phyloP scores from a whole-genome alignment of 2,113 vertebrate genomes.

The Cyphomyrus plagiostoma region DNA sequence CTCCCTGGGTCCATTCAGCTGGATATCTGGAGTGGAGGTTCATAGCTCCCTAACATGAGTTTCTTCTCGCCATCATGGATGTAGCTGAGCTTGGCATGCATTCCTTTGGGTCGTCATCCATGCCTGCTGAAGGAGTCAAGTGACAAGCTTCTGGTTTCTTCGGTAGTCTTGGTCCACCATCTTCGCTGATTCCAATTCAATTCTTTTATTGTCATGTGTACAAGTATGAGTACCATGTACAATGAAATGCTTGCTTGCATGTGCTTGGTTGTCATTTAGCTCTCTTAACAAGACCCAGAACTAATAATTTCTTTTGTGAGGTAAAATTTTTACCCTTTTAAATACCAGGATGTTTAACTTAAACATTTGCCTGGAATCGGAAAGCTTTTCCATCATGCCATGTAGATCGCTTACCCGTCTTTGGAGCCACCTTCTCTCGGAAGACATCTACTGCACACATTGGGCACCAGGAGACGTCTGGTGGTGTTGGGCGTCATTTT shows the following conservation, averaged over 20 bases:
- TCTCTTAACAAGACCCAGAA: neutral
- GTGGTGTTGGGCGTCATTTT: neutral
- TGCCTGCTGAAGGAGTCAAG: neutral
- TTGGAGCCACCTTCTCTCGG: neutral
- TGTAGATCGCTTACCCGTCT: neutral
- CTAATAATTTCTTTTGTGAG: neutral
- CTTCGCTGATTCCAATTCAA: neutral
- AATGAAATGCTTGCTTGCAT: too few species aligned
- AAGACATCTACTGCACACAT: neutral
- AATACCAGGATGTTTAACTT: neutral
- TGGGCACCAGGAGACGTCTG: neutral
- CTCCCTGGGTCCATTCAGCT: neutral
- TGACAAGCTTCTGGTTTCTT: neutral
- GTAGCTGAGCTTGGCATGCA: too few species aligned
- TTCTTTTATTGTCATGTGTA: too few species aligned
- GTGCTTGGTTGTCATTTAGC: neutral
- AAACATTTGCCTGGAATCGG: neutral
- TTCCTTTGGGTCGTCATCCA: neutral
- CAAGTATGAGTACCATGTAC: too few species aligned
- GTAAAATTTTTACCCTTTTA: neutral
- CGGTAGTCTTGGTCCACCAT: neutral
- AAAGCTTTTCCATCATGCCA: neutral
- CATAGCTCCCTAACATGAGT: neutral
- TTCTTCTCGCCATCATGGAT: neutral
- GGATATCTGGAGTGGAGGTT: neutral